phyloP scores from a whole-genome alignment of 35 echinoderm and acorn worm species.

The Eucidaris tribuloides region DNA sequence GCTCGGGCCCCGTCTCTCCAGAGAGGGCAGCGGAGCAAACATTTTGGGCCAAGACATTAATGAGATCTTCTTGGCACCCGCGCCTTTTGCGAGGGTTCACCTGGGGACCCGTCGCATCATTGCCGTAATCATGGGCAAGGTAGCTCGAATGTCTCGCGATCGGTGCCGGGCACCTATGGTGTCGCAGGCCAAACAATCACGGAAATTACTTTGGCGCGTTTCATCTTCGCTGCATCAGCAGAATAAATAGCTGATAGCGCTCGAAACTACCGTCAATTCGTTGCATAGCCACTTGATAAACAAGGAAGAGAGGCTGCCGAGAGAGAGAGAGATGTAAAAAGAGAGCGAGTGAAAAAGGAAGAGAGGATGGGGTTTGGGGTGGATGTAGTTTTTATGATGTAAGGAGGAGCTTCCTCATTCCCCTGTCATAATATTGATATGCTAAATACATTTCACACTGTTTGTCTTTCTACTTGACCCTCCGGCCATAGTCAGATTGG shows the following conservation, averaged over 20 bases:
- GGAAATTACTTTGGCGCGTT: conserved; percentile 32
- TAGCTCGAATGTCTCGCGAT: neutral
- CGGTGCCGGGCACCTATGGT: neutral
- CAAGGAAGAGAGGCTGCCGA: neutral
- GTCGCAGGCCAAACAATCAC: conserved; percentile 34
- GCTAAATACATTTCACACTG: no score
- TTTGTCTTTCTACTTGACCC: no score
- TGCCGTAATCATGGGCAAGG: neutral
- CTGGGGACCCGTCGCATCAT: conserved; percentile 4
- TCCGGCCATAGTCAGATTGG: no score
- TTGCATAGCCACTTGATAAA: no score
- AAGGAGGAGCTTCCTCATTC: no score
- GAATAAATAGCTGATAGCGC: conserved; percentile 19
- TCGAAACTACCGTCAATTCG: no score
- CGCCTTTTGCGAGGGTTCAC: neutral
- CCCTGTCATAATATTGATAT: no score
- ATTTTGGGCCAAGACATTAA: neutral
- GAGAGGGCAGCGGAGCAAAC: no score
- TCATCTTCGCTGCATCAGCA: neutral
- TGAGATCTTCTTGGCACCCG: neutral
- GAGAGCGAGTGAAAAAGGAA: neutral
- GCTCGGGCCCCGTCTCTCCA: no score
- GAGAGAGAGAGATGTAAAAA: neutral
- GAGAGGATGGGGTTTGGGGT: neutral
- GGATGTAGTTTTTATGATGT: neutral